A percentile compares a stretch with the other conserved stretches of the same genome.
Evolutionary conservation across 2,888 invertebrate species (phyloP).

Genomic region (Creontiades dilutus): DNA sequence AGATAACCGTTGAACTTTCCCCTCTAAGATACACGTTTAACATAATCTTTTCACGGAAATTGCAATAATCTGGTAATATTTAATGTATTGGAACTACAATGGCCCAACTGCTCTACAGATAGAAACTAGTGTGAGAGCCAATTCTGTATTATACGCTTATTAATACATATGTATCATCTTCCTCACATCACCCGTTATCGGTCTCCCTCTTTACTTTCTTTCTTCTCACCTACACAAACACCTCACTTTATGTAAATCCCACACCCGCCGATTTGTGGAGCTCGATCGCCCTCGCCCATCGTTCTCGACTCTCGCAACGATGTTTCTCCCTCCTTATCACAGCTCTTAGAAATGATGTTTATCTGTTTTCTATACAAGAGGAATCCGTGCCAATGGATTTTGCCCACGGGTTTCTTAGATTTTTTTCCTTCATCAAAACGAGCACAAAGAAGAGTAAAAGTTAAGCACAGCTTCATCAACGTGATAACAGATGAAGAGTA

Average conservation of each 20-base stretch:
- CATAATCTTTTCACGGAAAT: too few species aligned
- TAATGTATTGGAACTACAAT: not conserved
- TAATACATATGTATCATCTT: not conserved
- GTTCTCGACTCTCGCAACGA: not conserved
- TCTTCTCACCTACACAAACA: not conserved
- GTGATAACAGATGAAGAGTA: too few species aligned
- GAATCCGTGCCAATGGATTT: too few species aligned
- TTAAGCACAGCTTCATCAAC: too few species aligned
- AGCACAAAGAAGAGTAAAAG: too few species aligned
- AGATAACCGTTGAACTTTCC: too few species aligned
- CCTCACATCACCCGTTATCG: not conserved
- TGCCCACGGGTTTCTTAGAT: too few species aligned
- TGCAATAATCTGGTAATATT: too few species aligned
- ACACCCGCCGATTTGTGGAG: not conserved
- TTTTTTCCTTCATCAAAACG: too few species aligned
- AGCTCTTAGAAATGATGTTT: not conserved
- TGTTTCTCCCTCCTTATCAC: not conserved
- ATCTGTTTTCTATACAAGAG: not conserved
- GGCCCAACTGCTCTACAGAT: not conserved
- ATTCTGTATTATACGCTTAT: not conserved
- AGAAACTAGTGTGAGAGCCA: not conserved
- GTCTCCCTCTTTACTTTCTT: not conserved
- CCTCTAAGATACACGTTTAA: too few species aligned
- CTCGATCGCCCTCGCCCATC: not conserved
- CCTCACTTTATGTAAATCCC: conserved; percentile 23